phyloP scores from a whole-genome alignment of 1,140 invertebrate species.

The Eulimnadia texana region DNA sequence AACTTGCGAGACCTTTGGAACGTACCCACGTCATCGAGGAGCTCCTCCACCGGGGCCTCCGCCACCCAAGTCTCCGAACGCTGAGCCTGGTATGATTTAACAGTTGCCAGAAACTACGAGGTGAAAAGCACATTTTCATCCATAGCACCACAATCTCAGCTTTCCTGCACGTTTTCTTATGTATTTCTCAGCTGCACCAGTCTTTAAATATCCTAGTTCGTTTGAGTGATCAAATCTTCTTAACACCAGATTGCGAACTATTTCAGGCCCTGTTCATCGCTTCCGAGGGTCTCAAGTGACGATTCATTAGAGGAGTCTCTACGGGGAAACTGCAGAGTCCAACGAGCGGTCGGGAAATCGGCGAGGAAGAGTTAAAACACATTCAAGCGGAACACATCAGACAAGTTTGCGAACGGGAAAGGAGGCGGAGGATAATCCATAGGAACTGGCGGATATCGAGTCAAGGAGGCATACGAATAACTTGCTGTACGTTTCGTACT shows the following conservation, averaged over 20 bases:
- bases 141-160: no score
- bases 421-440: slow-evolving; percentile 70
- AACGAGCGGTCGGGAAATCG: slow-evolving; percentile 41
- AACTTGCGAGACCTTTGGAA: slow-evolving; percentile 1
- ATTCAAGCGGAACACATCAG: slow-evolving; percentile 80
- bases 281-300: slow-evolving; percentile 84
- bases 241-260: no score
- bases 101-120: no score
- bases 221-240: no score
- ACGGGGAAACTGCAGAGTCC: slow-evolving; percentile 66
- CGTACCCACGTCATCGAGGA: slow-evolving; percentile 1
- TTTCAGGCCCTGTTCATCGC: slow-evolving; percentile 70
- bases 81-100: no score
- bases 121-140: no score
- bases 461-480: slow-evolving; percentile 77
- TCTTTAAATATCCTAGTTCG: no score
- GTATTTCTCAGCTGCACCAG: no score
- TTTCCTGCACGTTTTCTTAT: no score
- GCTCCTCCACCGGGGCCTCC: slow-evolving; percentile 11
- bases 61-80: no score
- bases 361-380: slow-evolving; percentile 48
- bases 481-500: no score
- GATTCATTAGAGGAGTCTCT: slow-evolving; percentile 76
- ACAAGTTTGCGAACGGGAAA: slow-evolving; percentile 72
- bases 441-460: slow-evolving; percentile 80